Conservation (phyloP, 2,113 vertebrate species). For the Platichthys stellatus region DNA sequence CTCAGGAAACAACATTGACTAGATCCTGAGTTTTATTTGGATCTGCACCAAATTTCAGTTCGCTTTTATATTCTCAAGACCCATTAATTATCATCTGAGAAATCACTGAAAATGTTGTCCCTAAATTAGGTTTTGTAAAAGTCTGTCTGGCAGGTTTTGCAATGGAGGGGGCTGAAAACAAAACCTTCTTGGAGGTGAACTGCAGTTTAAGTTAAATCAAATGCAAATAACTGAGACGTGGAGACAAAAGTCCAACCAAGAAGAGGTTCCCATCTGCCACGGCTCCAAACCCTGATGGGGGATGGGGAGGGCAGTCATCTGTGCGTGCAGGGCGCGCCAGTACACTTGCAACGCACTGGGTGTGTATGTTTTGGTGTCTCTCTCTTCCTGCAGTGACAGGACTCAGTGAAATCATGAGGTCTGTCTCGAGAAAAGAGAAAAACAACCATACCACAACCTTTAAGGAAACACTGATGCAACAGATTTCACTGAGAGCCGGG, state of each 20-base stretch:
- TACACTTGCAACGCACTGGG: conserved; percentile 29
- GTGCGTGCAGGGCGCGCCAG: conserved; percentile 16
- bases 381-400: conserved; percentile 21
- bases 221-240: not conserved
- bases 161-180: too few species aligned
- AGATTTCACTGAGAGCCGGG: conserved; percentile 32
- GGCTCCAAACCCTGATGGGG: conserved; percentile 21
- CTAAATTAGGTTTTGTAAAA: too few species aligned
- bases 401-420: conserved; percentile 24
- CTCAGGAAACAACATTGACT: too few species aligned
- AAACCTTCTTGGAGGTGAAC: too few species aligned
- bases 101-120: too few species aligned
- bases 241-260: conserved; percentile 8
- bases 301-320: not conserved
- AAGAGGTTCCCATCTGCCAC: conserved; percentile 50
- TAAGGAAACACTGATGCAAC: conserved; percentile 48
- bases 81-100: too few species aligned
- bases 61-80: too few species aligned
- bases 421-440: not conserved
- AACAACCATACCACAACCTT: conserved; percentile 3
- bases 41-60: too few species aligned
- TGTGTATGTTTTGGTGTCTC: conserved; percentile 32
- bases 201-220: not conserved
- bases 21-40: too few species aligned
- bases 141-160: too few species aligned